A percentile compares a stretch with the other conserved stretches of the same genome.
phyloP scores from a whole-genome alignment of 2,797 vertebrate species.

The Megaceryle alcyon region DNA sequence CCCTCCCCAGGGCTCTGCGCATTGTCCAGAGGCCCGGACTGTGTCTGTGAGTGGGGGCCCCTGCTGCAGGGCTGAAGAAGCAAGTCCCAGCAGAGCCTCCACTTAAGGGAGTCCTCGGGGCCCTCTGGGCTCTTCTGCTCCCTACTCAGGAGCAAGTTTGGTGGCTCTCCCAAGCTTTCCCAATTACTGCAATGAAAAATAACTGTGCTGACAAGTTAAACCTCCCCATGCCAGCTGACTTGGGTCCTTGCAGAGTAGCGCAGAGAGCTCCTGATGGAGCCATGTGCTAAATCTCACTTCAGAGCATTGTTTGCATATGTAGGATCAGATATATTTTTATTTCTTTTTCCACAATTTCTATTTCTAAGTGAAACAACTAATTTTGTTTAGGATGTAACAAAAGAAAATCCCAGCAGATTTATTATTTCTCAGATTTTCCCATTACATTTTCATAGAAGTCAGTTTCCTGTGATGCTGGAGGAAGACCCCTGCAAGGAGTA shows the following conservation, averaged over 20 bases:
- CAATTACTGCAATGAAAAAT: neutral
- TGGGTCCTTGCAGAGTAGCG: neutral
- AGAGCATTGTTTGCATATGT: constrained; percentile 35
- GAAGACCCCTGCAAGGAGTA: neutral
- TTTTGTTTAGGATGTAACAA: constrained; percentile 61
- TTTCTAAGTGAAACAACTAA: constrained; percentile 48
- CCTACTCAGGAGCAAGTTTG: neutral
- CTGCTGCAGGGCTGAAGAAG: neutral
- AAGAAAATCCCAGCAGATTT: constrained; percentile 57
- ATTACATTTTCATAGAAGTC: constrained; percentile 20
- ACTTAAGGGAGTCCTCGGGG: neutral
- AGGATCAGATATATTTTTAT: constrained; percentile 44
- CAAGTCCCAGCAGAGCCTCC: neutral
- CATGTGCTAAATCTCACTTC: neutral
- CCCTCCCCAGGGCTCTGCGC: neutral
- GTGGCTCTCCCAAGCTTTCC: neutral
- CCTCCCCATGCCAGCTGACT: neutral
- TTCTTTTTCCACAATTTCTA: constrained; percentile 63
- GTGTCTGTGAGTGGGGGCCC: neutral
- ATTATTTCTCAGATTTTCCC: constrained; percentile 56
- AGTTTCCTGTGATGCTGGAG: neutral
- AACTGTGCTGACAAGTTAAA: neutral
- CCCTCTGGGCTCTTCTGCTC: neutral
- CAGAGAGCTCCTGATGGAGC: neutral
- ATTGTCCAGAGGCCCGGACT: neutral